phyloP scores from a whole-genome alignment of 2,797 vertebrate genomes.

The Chelon labrosus region DNA sequence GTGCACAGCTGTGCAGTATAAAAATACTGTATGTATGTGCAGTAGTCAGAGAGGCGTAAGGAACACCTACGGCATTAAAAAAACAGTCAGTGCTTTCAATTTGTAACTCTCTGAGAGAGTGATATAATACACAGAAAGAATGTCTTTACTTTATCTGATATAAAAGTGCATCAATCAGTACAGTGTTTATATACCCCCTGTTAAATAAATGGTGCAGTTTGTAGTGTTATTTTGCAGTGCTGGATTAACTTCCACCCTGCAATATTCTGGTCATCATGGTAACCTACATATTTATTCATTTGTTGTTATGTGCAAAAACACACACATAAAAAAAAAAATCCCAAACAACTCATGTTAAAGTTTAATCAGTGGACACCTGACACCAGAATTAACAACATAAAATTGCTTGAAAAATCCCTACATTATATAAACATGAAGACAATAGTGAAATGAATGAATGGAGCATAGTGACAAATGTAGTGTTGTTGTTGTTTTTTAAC shows the following conservation, averaged over 20 bases:
- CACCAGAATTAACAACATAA: neutral
- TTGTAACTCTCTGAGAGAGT: neutral
- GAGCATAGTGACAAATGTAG: too few species aligned
- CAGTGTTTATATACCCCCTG: neutral
- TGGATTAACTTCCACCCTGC: neutral
- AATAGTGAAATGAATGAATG: neutral
- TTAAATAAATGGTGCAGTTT: neutral
- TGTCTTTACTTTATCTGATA: neutral
- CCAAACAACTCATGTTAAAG: neutral
- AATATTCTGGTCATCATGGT: neutral
- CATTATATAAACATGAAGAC: neutral
- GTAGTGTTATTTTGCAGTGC: too few species aligned
- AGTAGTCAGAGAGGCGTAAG: neutral
- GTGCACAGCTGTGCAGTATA: neutral
- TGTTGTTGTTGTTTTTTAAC: neutral
- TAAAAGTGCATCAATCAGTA: neutral
- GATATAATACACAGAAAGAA: neutral
- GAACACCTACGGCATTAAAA: neutral
- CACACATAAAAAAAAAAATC: neutral
- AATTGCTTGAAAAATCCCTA: neutral
- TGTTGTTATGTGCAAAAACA: neutral
- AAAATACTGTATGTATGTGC: neutral
- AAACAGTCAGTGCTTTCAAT: neutral
- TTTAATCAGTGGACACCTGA: conserved; percentile 3
- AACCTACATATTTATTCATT: neutral